Conservation (phyloP, 2,113 vertebrate species). For the Brachypteracias leptosomus region DNA sequence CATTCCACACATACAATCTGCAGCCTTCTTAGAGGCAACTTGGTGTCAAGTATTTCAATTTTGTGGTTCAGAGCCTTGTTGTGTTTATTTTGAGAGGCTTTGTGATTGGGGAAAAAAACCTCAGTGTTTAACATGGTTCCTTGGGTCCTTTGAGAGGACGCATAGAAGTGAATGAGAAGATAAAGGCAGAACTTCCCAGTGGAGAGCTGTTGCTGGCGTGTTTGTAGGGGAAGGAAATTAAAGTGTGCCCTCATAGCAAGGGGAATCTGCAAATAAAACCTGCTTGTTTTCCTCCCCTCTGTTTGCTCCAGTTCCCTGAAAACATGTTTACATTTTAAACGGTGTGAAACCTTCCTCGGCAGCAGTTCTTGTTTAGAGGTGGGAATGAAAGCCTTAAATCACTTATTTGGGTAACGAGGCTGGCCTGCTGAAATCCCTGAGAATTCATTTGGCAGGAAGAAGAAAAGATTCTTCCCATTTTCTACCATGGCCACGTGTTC, state of each 20-base stretch:
- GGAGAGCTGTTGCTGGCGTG: not conserved
- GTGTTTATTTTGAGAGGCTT: constrained; percentile 43
- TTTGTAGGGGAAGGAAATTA: not conserved
- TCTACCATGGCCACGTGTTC: not conserved
- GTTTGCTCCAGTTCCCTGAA: not conserved
- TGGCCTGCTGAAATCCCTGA: not conserved
- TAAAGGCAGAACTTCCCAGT: not conserved
- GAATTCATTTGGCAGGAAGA: not conserved
- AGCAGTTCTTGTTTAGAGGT: not conserved
- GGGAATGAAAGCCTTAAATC: not conserved
- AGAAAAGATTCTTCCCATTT: not conserved
- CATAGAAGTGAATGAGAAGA: not conserved
- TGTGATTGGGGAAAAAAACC: not conserved
- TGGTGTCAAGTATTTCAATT: constrained; percentile 5
- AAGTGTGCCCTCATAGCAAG: not conserved
- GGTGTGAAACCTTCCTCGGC: not conserved
- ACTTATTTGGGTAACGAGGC: not conserved
- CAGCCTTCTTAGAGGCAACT: not conserved
- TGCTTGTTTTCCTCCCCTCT: not conserved
- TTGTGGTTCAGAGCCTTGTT: constrained; percentile 15
- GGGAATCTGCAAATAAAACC: not conserved
- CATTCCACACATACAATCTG: not conserved
- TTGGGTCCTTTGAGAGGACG: not conserved
- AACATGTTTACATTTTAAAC: not conserved
- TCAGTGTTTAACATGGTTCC: not conserved